phyloP scores from a whole-genome alignment of 2,888 invertebrate species.

The Sarcophaga subvicina region DNA sequence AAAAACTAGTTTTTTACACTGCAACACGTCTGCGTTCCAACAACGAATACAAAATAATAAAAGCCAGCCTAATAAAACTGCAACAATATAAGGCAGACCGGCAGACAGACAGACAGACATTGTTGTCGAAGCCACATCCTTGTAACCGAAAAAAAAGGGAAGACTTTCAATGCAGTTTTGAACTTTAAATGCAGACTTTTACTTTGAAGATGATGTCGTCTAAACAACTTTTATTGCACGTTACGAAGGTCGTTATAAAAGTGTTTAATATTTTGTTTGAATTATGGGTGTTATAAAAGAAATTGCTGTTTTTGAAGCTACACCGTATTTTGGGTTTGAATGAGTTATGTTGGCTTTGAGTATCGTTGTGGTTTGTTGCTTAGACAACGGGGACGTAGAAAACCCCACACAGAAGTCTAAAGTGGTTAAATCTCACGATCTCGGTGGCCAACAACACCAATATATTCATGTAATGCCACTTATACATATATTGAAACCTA shows the following conservation, averaged over 20 bases:
- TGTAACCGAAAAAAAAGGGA: constrained; percentile 55
- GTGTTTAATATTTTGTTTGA: not conserved
- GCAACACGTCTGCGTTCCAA: constrained; percentile 44
- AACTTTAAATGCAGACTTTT: constrained; percentile 57
- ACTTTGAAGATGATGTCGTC: constrained; percentile 62
- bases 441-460: too few relatives aligned
- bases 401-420: too few relatives aligned
- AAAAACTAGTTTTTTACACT: constrained; percentile 66
- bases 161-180: constrained; percentile 59
- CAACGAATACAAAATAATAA: constrained; percentile 19
- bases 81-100: not conserved
- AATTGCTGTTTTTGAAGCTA: not conserved
- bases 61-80: constrained; percentile 11
- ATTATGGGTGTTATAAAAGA: not conserved
- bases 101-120: constrained; percentile 2
- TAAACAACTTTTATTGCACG: constrained; percentile 58
- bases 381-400: too few relatives aligned
- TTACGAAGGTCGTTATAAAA: constrained; percentile 46
- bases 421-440: too few relatives aligned
- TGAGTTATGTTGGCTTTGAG: too few relatives aligned
- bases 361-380: too few relatives aligned
- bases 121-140: constrained; percentile 52
- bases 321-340: too few relatives aligned
- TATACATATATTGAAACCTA: too few relatives aligned
- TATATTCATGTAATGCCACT: too few relatives aligned